Conservation (phyloP, 2,888 invertebrate species). For the Stegana nigrithorax region DNA sequence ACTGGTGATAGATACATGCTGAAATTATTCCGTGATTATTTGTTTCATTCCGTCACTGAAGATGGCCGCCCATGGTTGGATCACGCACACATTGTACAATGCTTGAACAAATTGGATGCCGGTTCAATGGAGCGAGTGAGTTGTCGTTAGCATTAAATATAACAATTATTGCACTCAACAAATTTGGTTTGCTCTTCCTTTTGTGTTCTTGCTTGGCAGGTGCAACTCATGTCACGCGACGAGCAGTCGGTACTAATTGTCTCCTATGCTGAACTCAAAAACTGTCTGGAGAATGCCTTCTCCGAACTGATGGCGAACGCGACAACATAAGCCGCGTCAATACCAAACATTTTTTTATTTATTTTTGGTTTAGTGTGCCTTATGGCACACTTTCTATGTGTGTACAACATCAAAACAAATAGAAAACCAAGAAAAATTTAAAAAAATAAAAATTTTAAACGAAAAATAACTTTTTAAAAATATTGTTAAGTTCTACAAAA, state of each 20-base stretch:
- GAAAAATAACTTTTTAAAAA: constrained; percentile 49
- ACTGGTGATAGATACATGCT: constrained; percentile 98
- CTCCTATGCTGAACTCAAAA: constrained; percentile 94
- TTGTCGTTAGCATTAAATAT: background rate
- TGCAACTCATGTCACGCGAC: constrained; percentile 95
- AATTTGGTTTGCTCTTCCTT: background rate
- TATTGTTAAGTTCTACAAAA: constrained; percentile 41
- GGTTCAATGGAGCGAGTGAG: constrained; percentile 83
- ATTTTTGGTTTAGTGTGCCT: no score
- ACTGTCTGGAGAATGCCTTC: constrained; percentile 93
- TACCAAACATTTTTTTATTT: background rate
- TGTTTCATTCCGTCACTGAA: constrained; percentile 94
- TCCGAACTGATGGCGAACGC: constrained; percentile 75
- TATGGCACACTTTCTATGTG: no score
- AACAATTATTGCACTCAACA: background rate
- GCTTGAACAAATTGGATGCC: constrained; percentile 91
- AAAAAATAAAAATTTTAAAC: constrained; percentile 20
- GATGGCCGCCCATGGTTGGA: constrained; percentile 97
- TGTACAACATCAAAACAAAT: constrained; percentile 26
- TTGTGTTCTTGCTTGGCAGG: constrained; percentile 70
- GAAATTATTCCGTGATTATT: constrained; percentile 96
- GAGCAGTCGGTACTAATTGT: constrained; percentile 97
- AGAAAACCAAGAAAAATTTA: constrained; percentile 30
- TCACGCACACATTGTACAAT: constrained; percentile 93
- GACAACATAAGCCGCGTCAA: constrained; percentile 50